These are phyloP conservation scores for Agrochola lota DNA, from an alignment of 2,888 invertebrate genomes.

Conservation along the genomic window DNA sequence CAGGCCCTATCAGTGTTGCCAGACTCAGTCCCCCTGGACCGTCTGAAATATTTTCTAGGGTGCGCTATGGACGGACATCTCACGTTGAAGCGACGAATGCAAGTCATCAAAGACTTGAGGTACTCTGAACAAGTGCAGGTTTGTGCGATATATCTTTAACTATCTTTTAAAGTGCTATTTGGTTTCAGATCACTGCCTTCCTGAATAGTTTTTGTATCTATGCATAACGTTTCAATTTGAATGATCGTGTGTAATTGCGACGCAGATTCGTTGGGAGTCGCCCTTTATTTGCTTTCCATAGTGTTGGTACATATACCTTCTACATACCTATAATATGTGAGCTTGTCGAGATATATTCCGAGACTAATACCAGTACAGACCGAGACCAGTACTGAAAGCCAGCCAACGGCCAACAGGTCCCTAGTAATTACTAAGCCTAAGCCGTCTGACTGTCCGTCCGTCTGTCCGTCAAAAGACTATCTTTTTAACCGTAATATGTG, in stretches of 20 bases:
- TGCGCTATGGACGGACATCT: slow-evolving; percentile 94
- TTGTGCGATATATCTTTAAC: slow-evolving; percentile 68
- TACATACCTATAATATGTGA: neutral
- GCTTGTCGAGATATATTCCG: neutral
- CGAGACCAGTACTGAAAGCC: neutral
- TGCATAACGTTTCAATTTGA: neutral
- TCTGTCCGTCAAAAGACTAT: neutral
- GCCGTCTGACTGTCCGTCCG: neutral
- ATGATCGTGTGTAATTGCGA: neutral
- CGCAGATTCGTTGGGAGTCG: neutral
- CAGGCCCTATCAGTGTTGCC: slow-evolving; percentile 95
- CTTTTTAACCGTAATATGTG: neutral
- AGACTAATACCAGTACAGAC: no score
- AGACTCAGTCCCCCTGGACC: slow-evolving; percentile 93
- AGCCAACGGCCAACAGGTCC: no score
- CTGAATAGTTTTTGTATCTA: neutral
- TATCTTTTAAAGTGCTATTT: neutral
- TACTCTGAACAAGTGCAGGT: slow-evolving; percentile 96
- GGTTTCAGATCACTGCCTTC: neutral
- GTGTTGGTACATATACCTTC: neutral
- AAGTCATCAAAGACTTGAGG: slow-evolving; percentile 95
- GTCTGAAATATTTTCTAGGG: slow-evolving; percentile 94
- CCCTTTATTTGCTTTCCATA: neutral
- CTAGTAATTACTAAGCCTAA: neutral
- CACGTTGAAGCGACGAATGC: slow-evolving; percentile 93